Evolutionary conservation across 2,797 vertebrate genomes (phyloP).

Genomic region (Tapirus indicus): DNA sequence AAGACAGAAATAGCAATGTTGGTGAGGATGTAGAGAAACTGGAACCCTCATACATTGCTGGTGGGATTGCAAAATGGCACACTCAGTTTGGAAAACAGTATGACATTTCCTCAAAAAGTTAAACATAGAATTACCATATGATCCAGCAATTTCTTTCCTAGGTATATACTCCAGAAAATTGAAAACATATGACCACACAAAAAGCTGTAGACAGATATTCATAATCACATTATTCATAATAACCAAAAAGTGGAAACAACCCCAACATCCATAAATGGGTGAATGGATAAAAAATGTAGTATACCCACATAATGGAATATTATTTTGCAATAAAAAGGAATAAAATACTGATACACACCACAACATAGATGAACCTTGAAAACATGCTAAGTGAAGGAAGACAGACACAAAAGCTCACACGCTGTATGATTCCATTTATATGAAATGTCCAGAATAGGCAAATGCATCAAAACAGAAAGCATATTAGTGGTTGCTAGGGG

Average conservation of each 20-base stretch:
- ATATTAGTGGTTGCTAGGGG: not conserved
- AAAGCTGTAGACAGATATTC: not conserved
- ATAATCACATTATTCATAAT: not conserved
- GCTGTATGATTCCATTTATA: not conserved
- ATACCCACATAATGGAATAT: not conserved
- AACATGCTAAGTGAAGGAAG: conserved; percentile 6
- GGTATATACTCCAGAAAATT: not conserved
- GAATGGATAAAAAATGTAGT: not conserved
- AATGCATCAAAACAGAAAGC: not conserved
- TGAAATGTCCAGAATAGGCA: not conserved
- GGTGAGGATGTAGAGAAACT: not conserved
- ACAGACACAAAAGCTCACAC: not conserved
- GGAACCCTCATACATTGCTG: not conserved
- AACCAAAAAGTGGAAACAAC: not conserved
- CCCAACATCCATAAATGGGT: not conserved
- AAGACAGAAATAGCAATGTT: not conserved
- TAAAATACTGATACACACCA: not conserved
- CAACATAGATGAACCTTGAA: not conserved
- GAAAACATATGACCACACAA: not conserved
- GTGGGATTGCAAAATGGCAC: not conserved
- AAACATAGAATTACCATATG: not conserved
- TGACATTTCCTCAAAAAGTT: conserved; percentile 21
- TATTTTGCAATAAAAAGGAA: not conserved
- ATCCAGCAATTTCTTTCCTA: not conserved
- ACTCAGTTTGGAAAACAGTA: not conserved